Evolutionary conservation across 1,140 invertebrate species (phyloP).

Genomic region (Vanessa atalanta): DNA sequence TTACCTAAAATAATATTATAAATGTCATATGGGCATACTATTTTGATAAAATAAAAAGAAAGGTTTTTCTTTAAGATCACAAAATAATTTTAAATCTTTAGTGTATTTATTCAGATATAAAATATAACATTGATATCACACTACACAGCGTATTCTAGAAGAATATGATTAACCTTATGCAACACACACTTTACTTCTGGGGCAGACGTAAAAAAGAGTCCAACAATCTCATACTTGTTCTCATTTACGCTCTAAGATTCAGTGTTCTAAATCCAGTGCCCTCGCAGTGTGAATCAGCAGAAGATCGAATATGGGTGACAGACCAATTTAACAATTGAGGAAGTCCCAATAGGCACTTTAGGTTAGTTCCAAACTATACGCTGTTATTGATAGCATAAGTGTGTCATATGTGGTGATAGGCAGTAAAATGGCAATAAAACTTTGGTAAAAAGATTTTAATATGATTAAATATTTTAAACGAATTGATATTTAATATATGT

Average conservation of each 20-base stretch:
- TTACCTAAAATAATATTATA: too few species aligned
- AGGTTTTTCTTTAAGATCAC: too few species aligned
- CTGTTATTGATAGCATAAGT: slow-evolving; percentile 44
- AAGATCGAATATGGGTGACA: slow-evolving; percentile 68
- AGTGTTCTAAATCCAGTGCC: slow-evolving; percentile 41
- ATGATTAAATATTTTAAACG: too few species aligned
- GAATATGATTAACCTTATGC: background rate
- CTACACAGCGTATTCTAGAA: too few species aligned
- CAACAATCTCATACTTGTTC: slow-evolving; percentile 17
- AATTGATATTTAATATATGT: too few species aligned
- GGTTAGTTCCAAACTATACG: slow-evolving; percentile 60
- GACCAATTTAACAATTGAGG: slow-evolving; percentile 74
- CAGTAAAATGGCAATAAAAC: background rate
- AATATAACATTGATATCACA: too few species aligned
- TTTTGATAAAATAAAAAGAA: too few species aligned
- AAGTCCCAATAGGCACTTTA: slow-evolving; percentile 67
- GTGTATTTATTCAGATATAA: too few species aligned
- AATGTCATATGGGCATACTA: too few species aligned
- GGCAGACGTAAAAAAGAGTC: background rate
- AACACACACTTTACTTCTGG: background rate
- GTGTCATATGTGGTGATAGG: slow-evolving; percentile 29
- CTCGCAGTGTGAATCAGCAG: slow-evolving; percentile 54
- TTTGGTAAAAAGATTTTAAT: too few species aligned
- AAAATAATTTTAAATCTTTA: too few species aligned
- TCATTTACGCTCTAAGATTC: slow-evolving; percentile 24